Base-by-base conservation (phyloP, 64 coral and sea anemone species). In the Orbicella faveolata region DNA sequence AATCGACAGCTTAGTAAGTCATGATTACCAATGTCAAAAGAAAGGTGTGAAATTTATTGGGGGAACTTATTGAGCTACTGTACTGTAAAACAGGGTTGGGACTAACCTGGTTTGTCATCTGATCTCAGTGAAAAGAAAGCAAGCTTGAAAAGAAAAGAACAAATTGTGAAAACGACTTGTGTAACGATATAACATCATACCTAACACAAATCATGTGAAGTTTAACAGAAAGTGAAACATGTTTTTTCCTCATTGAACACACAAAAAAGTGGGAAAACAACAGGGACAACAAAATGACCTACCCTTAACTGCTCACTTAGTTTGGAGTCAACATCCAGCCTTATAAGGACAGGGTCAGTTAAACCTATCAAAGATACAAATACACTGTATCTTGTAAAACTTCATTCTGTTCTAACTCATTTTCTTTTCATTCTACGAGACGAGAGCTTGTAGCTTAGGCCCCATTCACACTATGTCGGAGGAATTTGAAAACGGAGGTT, bases 271-370 rank as follows among this genome's bases (percentile, higher is more conserved):
- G 55, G 55, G 15, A 59, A 59, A 59, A 48, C 2, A 48, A 6
- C 44, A 48, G 10, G 55, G 55, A 16, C 11, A 15, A 59, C 63
- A 62, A 63, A 26, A 83, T 20, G 30, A 6, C 55, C 65, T 84
- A 99, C 97, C 94, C 96, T 99, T 33, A 99, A 70, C 63, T 96
- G 94, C 21, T 99, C 97, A 94, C 94, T 96, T 5, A 99, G 79
- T 79, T 99, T 99, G 33, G 97, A 90, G 68, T 99, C 97, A 15
- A 99, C 97, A 89, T 99, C 97, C 73, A 99, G 77, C 57, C 97
- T 88, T 34, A 99, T 57, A 5, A 99, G 79, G 3, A 87, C 88
- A 77, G 97, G 97, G 74, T 99, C 97, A 44, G 88, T 95, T 19
- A 99, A 65, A 7, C 97, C 97, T 99, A 54, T 1, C 54, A 72